These are phyloP conservation scores for Burhinus bistriatus DNA, from an alignment of 2,113 vertebrate species.

Conservation along the genomic window DNA sequence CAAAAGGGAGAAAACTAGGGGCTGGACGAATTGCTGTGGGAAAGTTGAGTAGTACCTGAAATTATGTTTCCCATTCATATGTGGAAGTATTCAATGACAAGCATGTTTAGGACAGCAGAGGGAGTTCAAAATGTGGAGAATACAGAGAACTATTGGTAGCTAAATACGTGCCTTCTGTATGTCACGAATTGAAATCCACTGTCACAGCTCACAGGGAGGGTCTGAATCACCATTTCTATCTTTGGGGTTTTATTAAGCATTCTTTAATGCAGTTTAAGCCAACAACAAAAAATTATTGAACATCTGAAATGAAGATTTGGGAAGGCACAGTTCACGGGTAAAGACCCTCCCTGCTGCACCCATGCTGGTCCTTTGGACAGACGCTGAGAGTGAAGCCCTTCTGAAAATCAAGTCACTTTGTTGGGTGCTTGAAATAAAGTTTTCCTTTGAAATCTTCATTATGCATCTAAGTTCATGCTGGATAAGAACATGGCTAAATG, in stretches of 20 bases:
- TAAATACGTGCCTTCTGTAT: neutral
- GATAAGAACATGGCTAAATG: neutral
- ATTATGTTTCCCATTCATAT: neutral
- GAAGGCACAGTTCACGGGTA: neutral
- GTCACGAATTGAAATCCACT: neutral
- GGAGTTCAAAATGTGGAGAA: neutral
- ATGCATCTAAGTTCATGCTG: neutral
- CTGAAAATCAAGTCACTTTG: neutral
- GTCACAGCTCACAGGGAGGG: neutral
- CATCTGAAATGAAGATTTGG: neutral
- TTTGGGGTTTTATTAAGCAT: neutral
- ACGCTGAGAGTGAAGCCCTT: neutral
- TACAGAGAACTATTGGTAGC: neutral
- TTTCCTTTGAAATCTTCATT: neutral
- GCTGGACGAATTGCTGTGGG: neutral
- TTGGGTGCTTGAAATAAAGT: neutral
- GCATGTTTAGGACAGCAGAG: neutral
- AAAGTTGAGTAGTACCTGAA: neutral
- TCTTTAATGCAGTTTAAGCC: neutral
- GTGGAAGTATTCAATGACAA: neutral
- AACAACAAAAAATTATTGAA: neutral
- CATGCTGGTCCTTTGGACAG: accelerated
- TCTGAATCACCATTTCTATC: neutral
- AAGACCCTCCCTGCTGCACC: neutral
- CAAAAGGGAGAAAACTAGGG: neutral